These are phyloP conservation scores for Glyptemys insculpta DNA, from an alignment of 2,797 vertebrate species.

Conservation along the genomic window DNA sequence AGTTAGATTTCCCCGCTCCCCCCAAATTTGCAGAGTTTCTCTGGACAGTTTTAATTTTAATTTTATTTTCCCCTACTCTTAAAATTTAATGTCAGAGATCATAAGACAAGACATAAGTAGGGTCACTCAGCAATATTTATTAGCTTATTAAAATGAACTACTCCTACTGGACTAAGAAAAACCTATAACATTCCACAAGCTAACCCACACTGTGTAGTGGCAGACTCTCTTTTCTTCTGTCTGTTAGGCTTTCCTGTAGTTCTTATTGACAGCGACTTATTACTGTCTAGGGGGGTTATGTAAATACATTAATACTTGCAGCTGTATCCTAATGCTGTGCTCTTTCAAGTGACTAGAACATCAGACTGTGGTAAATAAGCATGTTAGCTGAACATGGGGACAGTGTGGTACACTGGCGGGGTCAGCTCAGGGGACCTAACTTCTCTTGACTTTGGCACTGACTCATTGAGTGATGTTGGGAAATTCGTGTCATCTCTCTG, in stretches of 20 bases:
- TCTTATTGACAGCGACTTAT: neutral
- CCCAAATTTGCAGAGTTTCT: neutral
- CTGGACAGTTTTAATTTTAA: neutral
- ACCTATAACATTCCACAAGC: neutral
- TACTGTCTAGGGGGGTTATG: neutral
- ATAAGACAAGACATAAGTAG: neutral
- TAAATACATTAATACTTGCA: neutral
- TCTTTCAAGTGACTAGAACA: constrained; percentile 1
- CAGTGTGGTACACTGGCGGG: neutral
- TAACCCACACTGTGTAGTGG: neutral
- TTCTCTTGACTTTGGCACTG: neutral
- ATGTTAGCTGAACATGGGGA: constrained; percentile 20
- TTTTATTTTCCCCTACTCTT: neutral
- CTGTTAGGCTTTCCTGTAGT: neutral
- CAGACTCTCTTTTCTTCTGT: too few species aligned
- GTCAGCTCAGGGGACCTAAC: neutral
- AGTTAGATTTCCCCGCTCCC: neutral
- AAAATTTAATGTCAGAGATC: neutral
- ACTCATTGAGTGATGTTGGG: constrained; percentile 15
- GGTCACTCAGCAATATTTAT: neutral
- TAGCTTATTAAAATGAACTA: neutral
- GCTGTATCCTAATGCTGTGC: neutral
- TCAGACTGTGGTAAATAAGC: neutral
- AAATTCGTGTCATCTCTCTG: neutral
- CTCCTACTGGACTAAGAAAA: neutral